Conservation (phyloP, 1,140 invertebrate species). For the Venustaconcha ellipsiformis region DNA sequence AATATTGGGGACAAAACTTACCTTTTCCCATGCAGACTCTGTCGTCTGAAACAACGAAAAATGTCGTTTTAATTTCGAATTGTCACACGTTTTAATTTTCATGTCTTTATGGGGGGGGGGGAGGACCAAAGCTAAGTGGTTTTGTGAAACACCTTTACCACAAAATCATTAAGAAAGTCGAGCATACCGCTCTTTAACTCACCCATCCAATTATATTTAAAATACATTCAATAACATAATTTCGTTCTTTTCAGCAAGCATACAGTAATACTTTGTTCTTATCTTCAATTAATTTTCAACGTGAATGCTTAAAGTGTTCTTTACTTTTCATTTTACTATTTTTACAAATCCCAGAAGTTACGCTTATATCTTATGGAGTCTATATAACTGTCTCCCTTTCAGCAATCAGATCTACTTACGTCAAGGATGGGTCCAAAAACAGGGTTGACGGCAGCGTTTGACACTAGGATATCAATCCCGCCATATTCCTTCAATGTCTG, state of each 20-base stretch:
- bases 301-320: background rate
- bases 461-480: conserved; percentile 92
- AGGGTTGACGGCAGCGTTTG: conserved; percentile 95
- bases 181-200: background rate
- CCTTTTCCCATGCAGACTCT: conserved; percentile 81
- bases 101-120: too few relatives aligned
- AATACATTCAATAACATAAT: background rate
- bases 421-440: conserved; percentile 82
- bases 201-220: too few relatives aligned
- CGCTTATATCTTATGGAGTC: background rate
- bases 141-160: background rate
- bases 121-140: background rate
- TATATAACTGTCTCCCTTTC: background rate
- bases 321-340: background rate
- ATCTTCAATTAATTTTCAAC: background rate
- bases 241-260: background rate
- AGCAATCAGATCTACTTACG: conserved; percentile 70
- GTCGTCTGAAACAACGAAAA: conserved; percentile 75
- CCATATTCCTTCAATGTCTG: conserved; percentile 85
- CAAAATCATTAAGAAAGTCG: background rate
- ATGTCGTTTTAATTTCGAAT: background rate
- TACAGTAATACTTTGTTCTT: background rate
- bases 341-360: background rate
- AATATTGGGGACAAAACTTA: conserved; percentile 32
- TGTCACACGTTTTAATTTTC: background rate